phyloP scores from a whole-genome alignment of 2,797 vertebrate species.

The Garrulus glandarius region DNA sequence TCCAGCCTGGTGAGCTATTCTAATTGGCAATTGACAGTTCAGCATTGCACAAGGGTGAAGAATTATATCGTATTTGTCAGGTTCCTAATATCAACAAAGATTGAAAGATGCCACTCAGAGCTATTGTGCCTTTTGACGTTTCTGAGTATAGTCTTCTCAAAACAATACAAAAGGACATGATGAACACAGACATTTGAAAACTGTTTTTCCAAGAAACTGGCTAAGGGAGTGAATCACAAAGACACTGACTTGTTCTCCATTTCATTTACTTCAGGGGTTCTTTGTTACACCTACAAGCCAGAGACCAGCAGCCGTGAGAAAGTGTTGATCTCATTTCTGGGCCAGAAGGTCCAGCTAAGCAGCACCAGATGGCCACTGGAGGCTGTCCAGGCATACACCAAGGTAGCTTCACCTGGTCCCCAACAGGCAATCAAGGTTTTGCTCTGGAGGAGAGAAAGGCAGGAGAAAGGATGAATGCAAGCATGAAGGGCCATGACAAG shows the following conservation, averaged over 20 bases:
- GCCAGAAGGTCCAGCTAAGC: background rate
- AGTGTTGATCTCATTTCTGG: background rate
- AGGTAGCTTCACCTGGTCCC: conserved; percentile 18
- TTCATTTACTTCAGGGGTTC: conserved; percentile 11
- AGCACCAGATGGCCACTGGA: conserved; percentile 28
- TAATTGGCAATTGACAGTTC: background rate
- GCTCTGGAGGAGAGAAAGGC: background rate
- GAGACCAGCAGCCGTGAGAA: background rate
- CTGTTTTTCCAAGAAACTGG: background rate
- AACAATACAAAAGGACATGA: background rate
- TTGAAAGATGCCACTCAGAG: background rate
- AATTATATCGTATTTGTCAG: background rate
- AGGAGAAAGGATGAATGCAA: background rate
- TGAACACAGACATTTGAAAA: background rate
- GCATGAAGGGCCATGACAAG: background rate
- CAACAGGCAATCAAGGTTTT: background rate
- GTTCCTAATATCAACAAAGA: background rate
- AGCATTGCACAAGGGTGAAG: background rate
- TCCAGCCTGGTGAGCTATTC: background rate
- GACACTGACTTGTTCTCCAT: background rate
- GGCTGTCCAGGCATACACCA: background rate
- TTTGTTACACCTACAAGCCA: background rate
- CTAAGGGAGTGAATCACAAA: background rate
- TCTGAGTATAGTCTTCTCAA: background rate
- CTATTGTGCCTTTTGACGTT: background rate